A percentile compares a stretch with the other conserved stretches of the same genome.
Evolutionary conservation across 2,797 vertebrate species (phyloP).

Genomic region (Psittacula echo): DNA sequence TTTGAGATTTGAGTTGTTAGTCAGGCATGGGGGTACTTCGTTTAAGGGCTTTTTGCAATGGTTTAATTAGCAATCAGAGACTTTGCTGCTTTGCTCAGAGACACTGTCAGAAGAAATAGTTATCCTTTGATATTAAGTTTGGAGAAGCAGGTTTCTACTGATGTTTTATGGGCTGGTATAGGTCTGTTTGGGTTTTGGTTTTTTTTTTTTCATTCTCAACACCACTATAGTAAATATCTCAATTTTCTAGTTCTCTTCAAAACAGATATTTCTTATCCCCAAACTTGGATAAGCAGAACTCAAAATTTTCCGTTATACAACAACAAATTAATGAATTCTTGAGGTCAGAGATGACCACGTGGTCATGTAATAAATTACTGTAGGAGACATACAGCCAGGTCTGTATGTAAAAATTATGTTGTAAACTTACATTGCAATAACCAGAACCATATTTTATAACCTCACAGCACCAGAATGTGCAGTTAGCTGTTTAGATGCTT

Average conservation of each 20-base stretch:
- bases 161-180: neutral
- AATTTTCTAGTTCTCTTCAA: neutral
- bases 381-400: neutral
- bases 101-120: conserved; percentile 14
- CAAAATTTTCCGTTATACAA: neutral
- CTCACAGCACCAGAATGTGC: accelerated
- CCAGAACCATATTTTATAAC: neutral
- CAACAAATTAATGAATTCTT: neutral
- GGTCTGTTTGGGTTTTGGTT: neutral
- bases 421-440: neutral
- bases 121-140: conserved; percentile 50
- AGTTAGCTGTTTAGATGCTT: neutral
- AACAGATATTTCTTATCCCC: neutral
- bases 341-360: neutral
- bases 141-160: conserved; percentile 5
- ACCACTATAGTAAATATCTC: neutral
- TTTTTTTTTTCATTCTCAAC: neutral
- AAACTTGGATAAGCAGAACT: neutral
- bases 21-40: conserved; percentile 36
- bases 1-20: conserved; percentile 59
- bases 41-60: conserved; percentile 52
- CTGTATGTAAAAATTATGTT: neutral
- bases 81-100: conserved; percentile 46
- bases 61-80: conserved; percentile 67
- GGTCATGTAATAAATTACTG: neutral